Base-by-base conservation (phyloP, 1,140 invertebrate species). In the Hyposmocoma kahamanoa region DNA sequence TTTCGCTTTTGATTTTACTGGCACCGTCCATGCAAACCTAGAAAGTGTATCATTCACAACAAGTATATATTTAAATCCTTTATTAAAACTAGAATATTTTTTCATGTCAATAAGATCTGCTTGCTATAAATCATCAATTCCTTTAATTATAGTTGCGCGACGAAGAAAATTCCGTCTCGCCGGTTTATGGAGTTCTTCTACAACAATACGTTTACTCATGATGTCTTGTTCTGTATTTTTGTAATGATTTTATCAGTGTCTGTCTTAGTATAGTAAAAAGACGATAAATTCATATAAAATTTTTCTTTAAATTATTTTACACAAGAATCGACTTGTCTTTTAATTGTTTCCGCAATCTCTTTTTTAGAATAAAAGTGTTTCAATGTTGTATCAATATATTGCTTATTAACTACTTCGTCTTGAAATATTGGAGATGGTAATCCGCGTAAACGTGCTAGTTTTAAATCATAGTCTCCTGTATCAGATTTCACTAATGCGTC, bases 1-100 rank as follows among this genome's bases (percentile, higher is more conserved):
- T 28, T 53, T 75, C 34, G 43, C 77, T 72, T 89, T 89, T 11
- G 50, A 69, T 74, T 86, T 87, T 24, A 88, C 13, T 11, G 83
- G 72, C 20, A 72, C 39, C 11, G 69, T 73, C 72, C 71, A 88
- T 11, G 79, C 73, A 61, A 62, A 81, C 67, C 87, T 88, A 41
- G 66, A 73, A 65, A 41, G 22, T 21, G 38, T 22, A 11, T 41
- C 38, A 41, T 21, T 41, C 3, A 41, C 19, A 3, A 41, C 78
- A 39, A 89, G 55, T 20, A 89, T 59, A 57, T 80, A 88, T 47
- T 72, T 73, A 59, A 60, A 73, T n/a, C 67, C 67, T 44, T 69
- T 59, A 65, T 89, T 88, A 22, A 58, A 15, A 50, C 50, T 53
- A 13, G 56, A 48, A 67, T 65, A 77, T 1, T 39, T 53, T 17